Evolutionary conservation across 2,113 vertebrate genomes (phyloP), one percentile per base, ranked within the genome.

Genomic region (Phycodurus eques): DNA sequence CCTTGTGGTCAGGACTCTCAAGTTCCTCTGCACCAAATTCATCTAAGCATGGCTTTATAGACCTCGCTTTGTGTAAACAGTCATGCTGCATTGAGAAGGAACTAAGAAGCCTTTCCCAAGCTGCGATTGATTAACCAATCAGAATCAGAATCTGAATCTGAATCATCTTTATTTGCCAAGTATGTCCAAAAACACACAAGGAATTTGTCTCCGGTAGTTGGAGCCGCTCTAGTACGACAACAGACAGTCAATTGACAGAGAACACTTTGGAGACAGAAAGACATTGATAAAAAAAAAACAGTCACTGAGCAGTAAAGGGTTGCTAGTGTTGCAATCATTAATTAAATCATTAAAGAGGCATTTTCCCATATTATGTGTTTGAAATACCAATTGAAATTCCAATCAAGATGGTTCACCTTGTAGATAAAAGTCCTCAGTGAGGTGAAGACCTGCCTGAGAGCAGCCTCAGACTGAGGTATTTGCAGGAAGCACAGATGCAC

Each of bases 401-500:
- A 42, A 31, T 22, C 42, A 63, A 12, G 33, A 3, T 27, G 0
- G 5, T 83, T 87, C 84, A 98, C 98, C 95, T 99, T 99, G 88
- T 93, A 97, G 91, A 99, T 95, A 75, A 99, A 93, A 35, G 95
- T 93, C 66, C 96, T 93, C 78, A 99, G 90, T 33, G 97, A 96
- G 74, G 92, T 93, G 91, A 99, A 99, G 83, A 99, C 94, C 53
- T 95, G 94, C 84, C 96, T 98, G 82, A 99, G 88, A 43, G 98
- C 94, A 0, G 87, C 92, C 88, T 99, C 98, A 13, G 98, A 99
- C 77, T 99, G 98, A 78, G 97, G 93, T 87, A 97, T 98, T 88
- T 96, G 95, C 85, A 99, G 95, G 84, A 99, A 98, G 87, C 96
- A 96, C 77, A 99, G 85, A 78, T 98, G 95, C 15, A 99, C 96